These are phyloP conservation scores for Venusia cambrica DNA, from an alignment of 2,888 invertebrate genomes.

Conservation along the genomic window DNA sequence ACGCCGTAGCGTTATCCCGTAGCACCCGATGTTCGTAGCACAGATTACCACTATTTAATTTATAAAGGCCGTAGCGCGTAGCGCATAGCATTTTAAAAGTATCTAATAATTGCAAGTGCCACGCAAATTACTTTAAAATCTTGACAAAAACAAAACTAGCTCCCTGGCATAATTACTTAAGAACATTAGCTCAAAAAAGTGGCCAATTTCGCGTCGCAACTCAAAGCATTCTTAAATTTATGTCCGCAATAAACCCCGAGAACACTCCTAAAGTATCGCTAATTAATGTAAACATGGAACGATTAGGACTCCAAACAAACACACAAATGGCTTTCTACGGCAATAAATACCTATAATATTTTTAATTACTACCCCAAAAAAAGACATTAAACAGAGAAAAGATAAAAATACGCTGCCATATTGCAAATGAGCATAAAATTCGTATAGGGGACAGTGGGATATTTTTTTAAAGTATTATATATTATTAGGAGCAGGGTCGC, in stretches of 20 bases:
- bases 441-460: conserved; percentile 30
- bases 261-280: conserved; percentile 74
- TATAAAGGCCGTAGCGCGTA: conserved; percentile 4
- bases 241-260: conserved; percentile 68
- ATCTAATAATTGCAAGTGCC: too few relatives aligned
- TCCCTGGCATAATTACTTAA: conserved; percentile 26
- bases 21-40: too few relatives aligned
- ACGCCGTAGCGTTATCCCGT: too few relatives aligned
- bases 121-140: conserved; percentile 14
- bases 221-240: conserved; percentile 59
- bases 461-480: conserved; percentile 60
- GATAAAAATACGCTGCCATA: conserved; percentile 65
- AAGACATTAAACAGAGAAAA: conserved; percentile 73
- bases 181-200: conserved; percentile 31
- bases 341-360: conserved; percentile 80
- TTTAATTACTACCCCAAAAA: conserved; percentile 72
- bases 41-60: neutral
- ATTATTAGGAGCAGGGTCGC: conserved; percentile 64
- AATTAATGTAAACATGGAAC: conserved; percentile 79
- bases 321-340: conserved; percentile 64
- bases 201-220: conserved; percentile 34
- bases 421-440: conserved; percentile 68
- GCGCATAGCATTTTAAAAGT: too few relatives aligned
- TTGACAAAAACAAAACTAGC: conserved; percentile 30
- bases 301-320: conserved; percentile 74